Evolutionary conservation across 37 sponge, comb jelly and placozoan genomes (phyloP), one percentile per base, ranked within the genome.

Genomic region (Sycon ciliatum): DNA sequence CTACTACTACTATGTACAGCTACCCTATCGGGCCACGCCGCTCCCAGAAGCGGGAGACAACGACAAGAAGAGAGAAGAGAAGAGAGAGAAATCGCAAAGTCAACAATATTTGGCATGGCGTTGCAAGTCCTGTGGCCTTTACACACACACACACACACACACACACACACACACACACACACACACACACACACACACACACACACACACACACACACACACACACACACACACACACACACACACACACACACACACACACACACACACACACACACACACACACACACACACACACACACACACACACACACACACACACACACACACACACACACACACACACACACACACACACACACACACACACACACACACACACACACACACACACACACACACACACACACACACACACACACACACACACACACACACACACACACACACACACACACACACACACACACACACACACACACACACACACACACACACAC

Each of bases 61-160:
- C n/a, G n/a, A n/a, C n/a, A n/a, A n/a, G n/a, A n/a, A n/a, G n/a
- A n/a, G n/a, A n/a, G n/a, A n/a, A n/a, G n/a, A n/a, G n/a, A n/a
- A n/a, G n/a, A n/a, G n/a, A n/a, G n/a, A n/a, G n/a, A n/a, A n/a
- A n/a, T n/a, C n/a, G n/a, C n/a, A n/a, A n/a, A n/a, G n/a, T n/a
- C n/a, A n/a, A n/a, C n/a, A n/a, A n/a, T n/a, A n/a, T n/a, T n/a
- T n/a, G n/a, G n/a, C n/a, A n/a, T n/a, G n/a, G n/a, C n/a, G n/a
- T n/a, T n/a, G n/a, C n/a, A n/a, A n/a, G n/a, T n/a, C n/a, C n/a
- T n/a, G 4, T 55, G 26, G 26, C 56, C 24, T 55, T 2, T 55
- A 55, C 56, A 55, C 56, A 55, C 56, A 55, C 56, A 55, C 56
- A 55, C 56, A 55, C 56, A 55, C 56, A 55, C 56, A 55, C 56